Evolutionary conservation across 2,797 vertebrate genomes (phyloP).

Genomic region (Malurus leucopterus): DNA sequence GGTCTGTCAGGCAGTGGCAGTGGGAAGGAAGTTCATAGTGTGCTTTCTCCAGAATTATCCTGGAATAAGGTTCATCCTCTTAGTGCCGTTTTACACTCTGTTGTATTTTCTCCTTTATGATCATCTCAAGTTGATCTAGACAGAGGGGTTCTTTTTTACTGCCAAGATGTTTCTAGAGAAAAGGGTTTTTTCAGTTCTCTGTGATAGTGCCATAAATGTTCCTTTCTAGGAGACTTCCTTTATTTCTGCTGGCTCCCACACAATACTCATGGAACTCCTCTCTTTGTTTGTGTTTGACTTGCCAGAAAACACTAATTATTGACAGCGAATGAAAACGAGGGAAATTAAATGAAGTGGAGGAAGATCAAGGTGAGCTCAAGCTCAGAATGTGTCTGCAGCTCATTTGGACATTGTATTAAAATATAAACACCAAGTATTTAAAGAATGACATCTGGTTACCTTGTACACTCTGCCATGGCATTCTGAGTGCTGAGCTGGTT

Average conservation of each 20-base stretch:
- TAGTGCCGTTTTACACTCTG: neutral
- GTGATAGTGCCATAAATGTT: neutral
- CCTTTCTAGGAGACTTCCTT: neutral
- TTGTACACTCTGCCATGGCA: neutral
- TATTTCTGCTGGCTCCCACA: neutral
- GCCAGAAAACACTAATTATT: neutral
- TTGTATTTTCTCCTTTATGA: neutral
- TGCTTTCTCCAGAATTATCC: neutral
- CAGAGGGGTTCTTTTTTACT: neutral
- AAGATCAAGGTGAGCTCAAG: neutral
- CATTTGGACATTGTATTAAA: neutral
- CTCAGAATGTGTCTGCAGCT: neutral
- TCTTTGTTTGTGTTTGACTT: neutral
- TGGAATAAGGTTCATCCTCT: neutral
- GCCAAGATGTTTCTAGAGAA: neutral
- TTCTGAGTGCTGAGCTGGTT: neutral
- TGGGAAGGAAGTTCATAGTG: neutral
- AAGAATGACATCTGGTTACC: neutral
- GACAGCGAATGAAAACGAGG: neutral
- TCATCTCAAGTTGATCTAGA: neutral
- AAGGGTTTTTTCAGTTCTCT: rapidly evolving
- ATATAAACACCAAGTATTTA: neutral
- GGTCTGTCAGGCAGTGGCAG: neutral
- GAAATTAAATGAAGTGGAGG: neutral
- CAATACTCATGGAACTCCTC: neutral